Evolutionary conservation across 2,797 vertebrate genomes (phyloP).

Genomic region (Limosa lapponica): DNA sequence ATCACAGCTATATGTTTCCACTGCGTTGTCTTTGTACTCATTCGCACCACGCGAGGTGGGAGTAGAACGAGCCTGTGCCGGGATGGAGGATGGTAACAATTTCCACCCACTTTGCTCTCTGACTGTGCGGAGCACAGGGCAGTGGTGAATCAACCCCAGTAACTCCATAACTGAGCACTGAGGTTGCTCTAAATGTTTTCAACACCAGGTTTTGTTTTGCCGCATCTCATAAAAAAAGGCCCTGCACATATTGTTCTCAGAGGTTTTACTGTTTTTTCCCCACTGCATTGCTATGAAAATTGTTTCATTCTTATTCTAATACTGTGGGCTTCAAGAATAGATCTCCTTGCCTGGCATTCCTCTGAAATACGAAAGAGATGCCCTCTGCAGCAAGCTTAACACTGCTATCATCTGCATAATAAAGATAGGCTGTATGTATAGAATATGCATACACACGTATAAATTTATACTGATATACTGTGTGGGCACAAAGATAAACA

Average conservation of each 20-base stretch:
- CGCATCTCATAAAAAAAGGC: neutral
- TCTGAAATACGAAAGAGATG: constrained; percentile 39
- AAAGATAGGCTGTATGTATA: constrained; percentile 48
- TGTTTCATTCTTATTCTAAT: constrained; percentile 44
- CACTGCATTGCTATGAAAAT: neutral
- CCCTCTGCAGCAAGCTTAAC: constrained; percentile 26
- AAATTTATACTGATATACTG: constrained; percentile 43
- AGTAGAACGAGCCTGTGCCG: neutral
- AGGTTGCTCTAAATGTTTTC: neutral
- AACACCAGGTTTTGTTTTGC: neutral
- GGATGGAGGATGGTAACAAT: neutral
- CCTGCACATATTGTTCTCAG: neutral
- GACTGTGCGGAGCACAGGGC: neutral
- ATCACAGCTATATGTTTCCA: neutral
- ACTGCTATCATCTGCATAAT: constrained; percentile 62
- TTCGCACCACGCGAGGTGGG: neutral
- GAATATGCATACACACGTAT: constrained; percentile 23
- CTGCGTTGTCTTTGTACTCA: neutral
- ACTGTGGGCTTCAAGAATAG: constrained; percentile 12
- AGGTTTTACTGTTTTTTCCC: constrained; percentile 3
- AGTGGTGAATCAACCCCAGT: neutral
- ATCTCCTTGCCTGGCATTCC: neutral
- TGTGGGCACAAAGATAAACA: constrained; percentile 49
- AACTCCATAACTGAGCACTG: neutral
- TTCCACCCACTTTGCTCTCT: constrained; percentile 15